Evolutionary conservation across 2,888 invertebrate genomes (phyloP), one percentile per base, ranked within the genome.

Genomic region (Pseudococcus viburni): DNA sequence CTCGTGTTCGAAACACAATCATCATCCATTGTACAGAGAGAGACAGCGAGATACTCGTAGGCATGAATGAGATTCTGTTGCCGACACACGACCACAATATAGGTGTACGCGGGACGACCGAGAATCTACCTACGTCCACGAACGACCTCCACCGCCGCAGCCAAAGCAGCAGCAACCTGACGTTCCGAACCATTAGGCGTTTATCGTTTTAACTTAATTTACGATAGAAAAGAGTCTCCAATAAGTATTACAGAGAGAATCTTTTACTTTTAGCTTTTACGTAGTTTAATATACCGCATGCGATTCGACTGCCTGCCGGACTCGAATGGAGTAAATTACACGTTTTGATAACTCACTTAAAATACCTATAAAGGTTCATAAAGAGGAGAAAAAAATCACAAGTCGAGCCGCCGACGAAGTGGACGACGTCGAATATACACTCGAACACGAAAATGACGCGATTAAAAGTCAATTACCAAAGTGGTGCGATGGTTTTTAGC

Each of bases 41-140:
- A 15, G 17, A 73, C 22, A 12, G 12, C 6, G 59, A 15, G 42
- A 85, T 33, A 48, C 19, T 85, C 85, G 85, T 85, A 85, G 85
- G 85, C 85, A 85, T 85, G 85, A 59, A 85, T 59, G 85, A 59
- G 85, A 55, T n/a, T 39, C 59, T 64, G 85, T 85, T 26, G 85
- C 85, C 85, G 59, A 85, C 85, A 85, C 26, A 85, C 85, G 59
- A 85, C 85, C 85, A 85, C 85, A 55, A 85, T 4, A 85, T n/a
- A 55, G 15, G 51, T 15, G 51, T 51, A 51, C 51, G 51, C 51
- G 51, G 51, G 3, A 55, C 55, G 55, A 55, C 6, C 77, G 15
- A 64, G 55, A 26, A 59, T 85, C 48, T 85, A 85, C 85, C 85
- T 85, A 85, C 85, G 85, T 85, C 55, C 59, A 26, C 77, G 22